These are phyloP conservation scores for Pentamera pediparva DNA, from an alignment of 53 echinoderm and acorn worm species.

Conservation along the genomic window DNA sequence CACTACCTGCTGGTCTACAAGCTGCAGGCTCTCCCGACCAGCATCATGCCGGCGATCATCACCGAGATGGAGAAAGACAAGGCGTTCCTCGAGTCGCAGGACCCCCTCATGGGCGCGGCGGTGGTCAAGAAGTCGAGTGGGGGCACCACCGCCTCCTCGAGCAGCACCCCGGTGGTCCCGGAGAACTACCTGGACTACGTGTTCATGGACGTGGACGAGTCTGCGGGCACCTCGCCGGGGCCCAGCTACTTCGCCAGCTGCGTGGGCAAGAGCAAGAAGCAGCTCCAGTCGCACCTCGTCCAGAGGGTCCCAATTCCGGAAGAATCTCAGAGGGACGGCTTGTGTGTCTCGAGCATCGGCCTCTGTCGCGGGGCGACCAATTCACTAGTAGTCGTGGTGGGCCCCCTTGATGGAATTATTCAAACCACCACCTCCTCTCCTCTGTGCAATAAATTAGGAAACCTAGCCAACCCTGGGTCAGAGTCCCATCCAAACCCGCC, in stretches of 20 bases:
- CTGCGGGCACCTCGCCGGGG: constrained; percentile 9
- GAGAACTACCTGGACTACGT: constrained; percentile 24
- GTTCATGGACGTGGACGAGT: constrained; percentile 19
- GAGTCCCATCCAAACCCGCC: too few species aligned
- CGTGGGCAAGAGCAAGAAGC: constrained; percentile 30
- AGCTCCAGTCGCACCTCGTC: background rate
- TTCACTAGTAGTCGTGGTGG: constrained; percentile 2
- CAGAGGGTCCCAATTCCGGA: background rate
- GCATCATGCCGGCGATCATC: constrained; percentile 2
- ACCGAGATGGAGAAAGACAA: constrained; percentile 15
- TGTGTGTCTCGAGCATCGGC: constrained; percentile 1
- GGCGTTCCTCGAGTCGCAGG: background rate
- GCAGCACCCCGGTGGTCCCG: constrained; percentile 17
- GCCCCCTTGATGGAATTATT: background rate
- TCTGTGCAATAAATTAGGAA: constrained; percentile 14
- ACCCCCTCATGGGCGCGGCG: background rate
- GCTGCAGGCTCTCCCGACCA: constrained; percentile 9
- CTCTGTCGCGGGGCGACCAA: background rate
- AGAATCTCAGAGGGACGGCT: constrained; percentile 1
- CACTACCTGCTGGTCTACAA: constrained; percentile 24
- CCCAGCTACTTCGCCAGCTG: constrained; percentile 28
- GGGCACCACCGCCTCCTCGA: constrained; percentile 7
- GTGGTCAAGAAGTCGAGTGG: constrained; percentile 12
- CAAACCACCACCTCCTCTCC: background rate
- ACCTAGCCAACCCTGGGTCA: too few species aligned